Base-by-base conservation (phyloP, 2,113 vertebrate genomes). In the Alouatta palliata region DNA sequence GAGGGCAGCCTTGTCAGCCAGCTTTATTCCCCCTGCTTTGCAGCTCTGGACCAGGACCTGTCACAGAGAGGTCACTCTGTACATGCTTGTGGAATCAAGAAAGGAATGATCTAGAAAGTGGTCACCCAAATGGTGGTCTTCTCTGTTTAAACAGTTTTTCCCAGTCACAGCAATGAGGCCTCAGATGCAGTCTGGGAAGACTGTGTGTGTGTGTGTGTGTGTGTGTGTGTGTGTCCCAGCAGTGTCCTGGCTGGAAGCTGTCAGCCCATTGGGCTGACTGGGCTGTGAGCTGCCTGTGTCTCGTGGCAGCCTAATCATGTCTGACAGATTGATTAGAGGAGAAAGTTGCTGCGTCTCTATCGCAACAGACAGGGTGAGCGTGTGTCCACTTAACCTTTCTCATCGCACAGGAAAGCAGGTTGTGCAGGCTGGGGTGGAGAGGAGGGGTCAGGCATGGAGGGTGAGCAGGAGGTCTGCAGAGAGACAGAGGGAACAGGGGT, bases 261-360 rank as follows among this genome's bases (percentile, higher is more conserved):
- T 77, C 96, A 96, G 94, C 17, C 80, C 45, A 27, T 16, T 89
- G 76, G 73, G n/a, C 87, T 35, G 83, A 45, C 90, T 71, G 84
- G 43, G 54, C 80, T 45, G 40, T 64, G 83, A 81, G 54, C 2
- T 11, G 54, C 35, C 25, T 35, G 71, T 93, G 21, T n/a, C n/a
- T 90, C 61, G 6, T 9, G 10, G 81, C 73, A 56, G 86, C 79
- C 81, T 97, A 98, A 98, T 96, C 94, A 94, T 61, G 90, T n/a
- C 6, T 97, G 97, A 95, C 96, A 97, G 96, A 95, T 96, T 97
- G 97, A 98, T 98, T 97, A 97, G 47, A 30, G 66, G 87, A 97
- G 81, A 85, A 97, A 97, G 91, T 95, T 87, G 79, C 88, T 94
- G 61, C 0, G 1, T 95, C 95, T 98, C 91, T 97, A 93, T 96